phyloP scores from a whole-genome alignment of 2,888 invertebrate species.

The Tyria jacobaeae region DNA sequence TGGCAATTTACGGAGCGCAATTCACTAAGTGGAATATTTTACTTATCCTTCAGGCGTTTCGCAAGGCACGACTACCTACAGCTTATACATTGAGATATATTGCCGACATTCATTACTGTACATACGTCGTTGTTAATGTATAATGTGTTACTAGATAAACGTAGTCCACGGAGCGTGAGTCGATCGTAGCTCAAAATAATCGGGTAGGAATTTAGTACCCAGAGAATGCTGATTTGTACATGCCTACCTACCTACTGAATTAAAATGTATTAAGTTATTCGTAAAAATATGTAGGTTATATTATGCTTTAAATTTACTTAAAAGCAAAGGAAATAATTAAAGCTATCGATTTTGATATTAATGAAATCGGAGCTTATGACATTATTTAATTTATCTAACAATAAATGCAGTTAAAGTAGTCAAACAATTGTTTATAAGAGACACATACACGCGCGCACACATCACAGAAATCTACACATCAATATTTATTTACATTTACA shows the following conservation, averaged over 20 bases:
- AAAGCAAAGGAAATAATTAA: too few relatives aligned
- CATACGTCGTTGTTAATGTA: constrained; percentile 56
- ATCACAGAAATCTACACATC: too few relatives aligned
- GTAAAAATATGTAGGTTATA: too few relatives aligned
- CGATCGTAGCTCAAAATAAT: neutral
- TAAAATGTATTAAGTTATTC: neutral
- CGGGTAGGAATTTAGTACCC: too few relatives aligned
- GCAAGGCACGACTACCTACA: constrained; percentile 73
- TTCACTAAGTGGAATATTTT: constrained; percentile 80
- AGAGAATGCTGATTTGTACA: neutral
- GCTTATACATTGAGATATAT: constrained; percentile 77
- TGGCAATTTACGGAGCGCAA: constrained; percentile 74
- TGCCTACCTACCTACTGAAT: neutral
- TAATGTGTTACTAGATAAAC: constrained; percentile 36
- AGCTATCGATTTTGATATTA: too few relatives aligned
- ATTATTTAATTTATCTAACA: too few relatives aligned
- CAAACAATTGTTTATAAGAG: too few relatives aligned
- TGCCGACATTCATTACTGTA: constrained; percentile 69
- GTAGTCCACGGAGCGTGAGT: neutral
- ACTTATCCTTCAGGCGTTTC: constrained; percentile 76
- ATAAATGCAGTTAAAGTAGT: too few relatives aligned
- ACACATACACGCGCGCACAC: too few relatives aligned
- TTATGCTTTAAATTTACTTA: too few relatives aligned
- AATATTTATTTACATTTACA: too few relatives aligned
- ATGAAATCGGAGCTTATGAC: too few relatives aligned